Conservation (phyloP, 1,140 invertebrate genomes). For the Euura saliciscinereae region DNA sequence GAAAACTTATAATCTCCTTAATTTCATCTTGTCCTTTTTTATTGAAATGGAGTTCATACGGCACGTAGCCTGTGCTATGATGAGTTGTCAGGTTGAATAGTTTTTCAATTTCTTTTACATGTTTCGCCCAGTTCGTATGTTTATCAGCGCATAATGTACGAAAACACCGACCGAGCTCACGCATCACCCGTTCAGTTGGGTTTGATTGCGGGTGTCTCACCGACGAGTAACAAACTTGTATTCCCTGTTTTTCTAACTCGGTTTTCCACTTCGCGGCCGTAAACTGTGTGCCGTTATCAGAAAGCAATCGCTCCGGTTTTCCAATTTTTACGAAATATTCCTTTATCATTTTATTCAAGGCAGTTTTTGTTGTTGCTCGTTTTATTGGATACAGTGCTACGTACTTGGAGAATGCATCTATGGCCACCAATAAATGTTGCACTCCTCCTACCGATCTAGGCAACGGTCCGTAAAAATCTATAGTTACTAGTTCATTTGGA, state of each 20-base stretch:
- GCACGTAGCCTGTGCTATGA: slow-evolving; percentile 22
- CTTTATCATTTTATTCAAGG: slow-evolving; percentile 19
- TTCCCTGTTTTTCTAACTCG: slow-evolving; percentile 15
- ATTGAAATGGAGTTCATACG: no score
- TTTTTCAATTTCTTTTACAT: slow-evolving; percentile 17
- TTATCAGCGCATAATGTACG: slow-evolving; percentile 19
- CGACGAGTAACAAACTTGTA: slow-evolving; percentile 20
- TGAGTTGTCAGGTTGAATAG: slow-evolving; percentile 23
- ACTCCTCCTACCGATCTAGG: slow-evolving; percentile 20
- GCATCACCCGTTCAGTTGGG: slow-evolving; percentile 22
- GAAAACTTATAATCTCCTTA: no score
- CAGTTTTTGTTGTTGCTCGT: slow-evolving; percentile 16
- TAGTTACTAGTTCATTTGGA: slow-evolving; percentile 25
- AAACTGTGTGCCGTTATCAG: slow-evolving; percentile 27
- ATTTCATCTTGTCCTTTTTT: no score
- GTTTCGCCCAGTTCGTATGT: slow-evolving; percentile 21
- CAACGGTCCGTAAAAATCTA: slow-evolving; percentile 31
- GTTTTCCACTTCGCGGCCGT: slow-evolving; percentile 19
- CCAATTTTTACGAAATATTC: slow-evolving; percentile 21
- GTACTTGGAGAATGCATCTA: slow-evolving; percentile 29
- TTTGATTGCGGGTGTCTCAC: slow-evolving; percentile 26
- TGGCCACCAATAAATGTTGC: slow-evolving; percentile 26
- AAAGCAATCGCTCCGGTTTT: slow-evolving; percentile 21
- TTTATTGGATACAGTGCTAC: slow-evolving; percentile 22
- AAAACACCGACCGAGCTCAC: slow-evolving; percentile 24